A percentile compares a stretch with the other conserved stretches of the same genome.
Conservation (phyloP, 2,797 vertebrate species). For the Pogonophryne albipinna region DNA sequence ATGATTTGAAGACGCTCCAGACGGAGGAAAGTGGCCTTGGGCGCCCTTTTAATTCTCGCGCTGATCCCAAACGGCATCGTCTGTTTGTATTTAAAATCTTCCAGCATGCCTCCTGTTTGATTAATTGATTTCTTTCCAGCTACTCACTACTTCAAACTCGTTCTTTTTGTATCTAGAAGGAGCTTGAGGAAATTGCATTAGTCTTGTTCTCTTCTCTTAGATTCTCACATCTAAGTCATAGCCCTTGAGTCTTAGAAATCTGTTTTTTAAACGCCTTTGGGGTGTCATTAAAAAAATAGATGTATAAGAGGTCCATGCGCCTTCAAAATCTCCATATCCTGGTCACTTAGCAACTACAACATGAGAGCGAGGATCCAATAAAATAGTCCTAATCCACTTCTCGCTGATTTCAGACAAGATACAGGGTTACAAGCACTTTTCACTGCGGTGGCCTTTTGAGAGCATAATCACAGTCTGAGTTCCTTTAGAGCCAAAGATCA, state of each 20-base stretch:
- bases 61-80: conserved; percentile 45
- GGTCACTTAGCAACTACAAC: conserved; percentile 60
- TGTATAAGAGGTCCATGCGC: conserved; percentile 9
- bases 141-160: conserved; percentile 22
- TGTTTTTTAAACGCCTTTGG: conserved; percentile 7
- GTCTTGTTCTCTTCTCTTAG: conserved; percentile 23
- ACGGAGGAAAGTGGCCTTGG: conserved; percentile 29
- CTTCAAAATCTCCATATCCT: conserved; percentile 19
- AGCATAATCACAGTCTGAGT: conserved; percentile 47
- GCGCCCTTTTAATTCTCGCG: conserved; percentile 37
- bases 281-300: conserved; percentile 30
- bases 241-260: background rate
- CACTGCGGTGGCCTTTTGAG: conserved; percentile 55
- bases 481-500: conserved; percentile 40
- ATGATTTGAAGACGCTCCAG: conserved; percentile 35
- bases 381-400: conserved; percentile 52
- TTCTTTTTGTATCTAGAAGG: conserved; percentile 19
- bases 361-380: conserved; percentile 23
- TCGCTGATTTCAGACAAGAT: conserved; percentile 52
- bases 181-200: conserved; percentile 38
- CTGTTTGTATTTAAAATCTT: conserved; percentile 47
- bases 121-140: conserved; percentile 20
- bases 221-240: conserved; percentile 19
- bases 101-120: conserved; percentile 41
- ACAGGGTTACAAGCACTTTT: conserved; percentile 54